phyloP scores from a whole-genome alignment of 2,888 invertebrate genomes.

The Iselma pallidipennis region DNA sequence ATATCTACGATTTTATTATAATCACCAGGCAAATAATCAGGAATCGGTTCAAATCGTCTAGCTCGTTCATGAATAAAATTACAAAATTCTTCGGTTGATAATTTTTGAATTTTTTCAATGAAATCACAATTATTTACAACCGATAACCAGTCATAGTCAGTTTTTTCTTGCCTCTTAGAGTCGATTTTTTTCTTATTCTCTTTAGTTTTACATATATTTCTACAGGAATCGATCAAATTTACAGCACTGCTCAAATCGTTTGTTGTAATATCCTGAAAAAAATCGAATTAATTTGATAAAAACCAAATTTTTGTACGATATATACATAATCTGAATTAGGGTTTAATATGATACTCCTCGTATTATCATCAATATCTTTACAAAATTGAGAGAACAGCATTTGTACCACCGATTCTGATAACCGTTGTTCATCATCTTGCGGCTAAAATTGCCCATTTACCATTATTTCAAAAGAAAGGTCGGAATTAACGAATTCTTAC shows the following conservation, averaged over 20 bases:
- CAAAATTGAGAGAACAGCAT: conserved; percentile 66
- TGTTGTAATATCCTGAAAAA: conserved; percentile 28
- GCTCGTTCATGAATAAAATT: conserved; percentile 39
- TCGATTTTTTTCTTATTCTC: conserved; percentile 6
- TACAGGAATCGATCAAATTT: conserved; percentile 28
- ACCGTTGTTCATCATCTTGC: conserved; percentile 58
- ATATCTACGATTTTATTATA: conserved; percentile 56
- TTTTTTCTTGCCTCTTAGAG: neutral
- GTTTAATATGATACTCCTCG: conserved; percentile 63
- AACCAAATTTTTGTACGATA: neutral
- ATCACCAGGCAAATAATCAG: neutral
- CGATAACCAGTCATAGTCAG: neutral
- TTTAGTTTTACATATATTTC: conserved; percentile 19
- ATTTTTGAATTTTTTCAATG: conserved; percentile 30
- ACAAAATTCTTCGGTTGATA: conserved; percentile 35
- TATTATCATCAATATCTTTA: conserved; percentile 59
- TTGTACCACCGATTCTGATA: conserved; percentile 70
- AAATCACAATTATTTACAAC: conserved; percentile 24
- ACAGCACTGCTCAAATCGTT: conserved; percentile 18
- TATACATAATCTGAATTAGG: conserved; percentile 65
- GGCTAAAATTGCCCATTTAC: conserved; percentile 44
- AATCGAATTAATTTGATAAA: conserved; percentile 2
- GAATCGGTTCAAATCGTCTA: conserved; percentile 30
- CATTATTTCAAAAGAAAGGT: neutral
- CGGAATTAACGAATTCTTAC: conserved; percentile 53